A percentile compares a stretch with the other conserved stretches of the same genome.
Evolutionary conservation across 2,797 vertebrate genomes (phyloP).

Genomic region (Syngnathus acus): DNA sequence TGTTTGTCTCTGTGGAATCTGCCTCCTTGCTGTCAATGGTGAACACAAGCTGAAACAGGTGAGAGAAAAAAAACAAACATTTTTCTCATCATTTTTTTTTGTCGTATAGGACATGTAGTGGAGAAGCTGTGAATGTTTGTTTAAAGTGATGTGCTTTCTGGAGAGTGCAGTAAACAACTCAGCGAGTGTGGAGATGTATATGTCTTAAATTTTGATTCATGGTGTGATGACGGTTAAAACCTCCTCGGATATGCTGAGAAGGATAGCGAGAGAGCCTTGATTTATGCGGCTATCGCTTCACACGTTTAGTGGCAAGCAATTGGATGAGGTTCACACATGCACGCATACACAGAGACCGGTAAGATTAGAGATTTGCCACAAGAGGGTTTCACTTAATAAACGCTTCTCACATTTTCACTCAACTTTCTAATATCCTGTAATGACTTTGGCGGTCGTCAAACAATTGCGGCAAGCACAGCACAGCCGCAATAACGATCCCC

Average conservation of each 20-base stretch:
- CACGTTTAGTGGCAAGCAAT: slow-evolving; percentile 23
- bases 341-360: neutral
- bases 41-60: neutral
- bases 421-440: neutral
- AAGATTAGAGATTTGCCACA: neutral
- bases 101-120: neutral
- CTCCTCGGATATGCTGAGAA: slow-evolving; percentile 29
- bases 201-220: slow-evolving; percentile 44
- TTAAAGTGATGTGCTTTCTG: neutral
- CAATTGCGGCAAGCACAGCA: slow-evolving; percentile 26
- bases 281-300: slow-evolving; percentile 34
- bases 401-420: neutral
- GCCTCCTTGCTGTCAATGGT: neutral
- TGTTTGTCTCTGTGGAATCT: slow-evolving; percentile 10
- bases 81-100: neutral
- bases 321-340: slow-evolving; percentile 10
- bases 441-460: neutral
- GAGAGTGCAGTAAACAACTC: slow-evolving; percentile 29
- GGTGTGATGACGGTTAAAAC: slow-evolving; percentile 24
- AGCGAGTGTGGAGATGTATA: slow-evolving; percentile 28
- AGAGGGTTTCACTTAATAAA: neutral
- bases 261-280: slow-evolving; percentile 34
- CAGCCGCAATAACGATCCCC: slow-evolving; percentile 50
- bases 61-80: neutral
- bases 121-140: neutral